Evolutionary conservation across 2,113 vertebrate genomes (phyloP).

Genomic region (Tachysurus vachellii): DNA sequence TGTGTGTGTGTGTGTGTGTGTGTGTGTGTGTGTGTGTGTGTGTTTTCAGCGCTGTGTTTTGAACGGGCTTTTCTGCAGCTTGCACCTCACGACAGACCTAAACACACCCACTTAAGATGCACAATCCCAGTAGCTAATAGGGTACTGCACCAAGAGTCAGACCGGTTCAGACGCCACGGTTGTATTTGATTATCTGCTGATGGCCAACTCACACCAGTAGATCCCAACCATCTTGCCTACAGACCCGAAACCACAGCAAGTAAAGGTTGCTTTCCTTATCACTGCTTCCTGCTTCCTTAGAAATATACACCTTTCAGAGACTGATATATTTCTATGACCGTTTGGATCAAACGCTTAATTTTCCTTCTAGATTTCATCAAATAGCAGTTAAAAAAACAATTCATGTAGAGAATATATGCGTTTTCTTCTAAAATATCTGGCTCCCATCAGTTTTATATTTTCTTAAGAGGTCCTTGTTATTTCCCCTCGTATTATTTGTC

Average conservation of each 20-base stretch:
- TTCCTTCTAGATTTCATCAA: too few relatives aligned
- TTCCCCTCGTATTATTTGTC: background rate
- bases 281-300: background rate
- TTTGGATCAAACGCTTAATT: background rate
- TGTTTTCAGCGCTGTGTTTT: conserved; percentile 45
- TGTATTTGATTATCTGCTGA: background rate
- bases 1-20: conserved; percentile 23
- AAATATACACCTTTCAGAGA: background rate
- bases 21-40: background rate
- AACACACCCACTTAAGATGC: conserved; percentile 63
- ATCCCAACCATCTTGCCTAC: background rate
- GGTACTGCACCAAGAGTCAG: background rate
- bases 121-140: conserved; percentile 1
- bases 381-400: background rate
- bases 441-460: background rate
- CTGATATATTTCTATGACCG: background rate
- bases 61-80: conserved; percentile 48
- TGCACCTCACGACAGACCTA: conserved; percentile 53
- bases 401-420: too few relatives aligned
- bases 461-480: background rate
- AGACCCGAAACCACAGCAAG: background rate
- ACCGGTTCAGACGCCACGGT: background rate
- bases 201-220: background rate
- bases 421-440: background rate
- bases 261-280: conserved; percentile 7